A percentile compares a stretch with the other conserved stretches of the same genome.
These are phyloP conservation scores for Cygnus atratus DNA, from an alignment of 2,113 vertebrate species.

Conservation along the genomic window DNA sequence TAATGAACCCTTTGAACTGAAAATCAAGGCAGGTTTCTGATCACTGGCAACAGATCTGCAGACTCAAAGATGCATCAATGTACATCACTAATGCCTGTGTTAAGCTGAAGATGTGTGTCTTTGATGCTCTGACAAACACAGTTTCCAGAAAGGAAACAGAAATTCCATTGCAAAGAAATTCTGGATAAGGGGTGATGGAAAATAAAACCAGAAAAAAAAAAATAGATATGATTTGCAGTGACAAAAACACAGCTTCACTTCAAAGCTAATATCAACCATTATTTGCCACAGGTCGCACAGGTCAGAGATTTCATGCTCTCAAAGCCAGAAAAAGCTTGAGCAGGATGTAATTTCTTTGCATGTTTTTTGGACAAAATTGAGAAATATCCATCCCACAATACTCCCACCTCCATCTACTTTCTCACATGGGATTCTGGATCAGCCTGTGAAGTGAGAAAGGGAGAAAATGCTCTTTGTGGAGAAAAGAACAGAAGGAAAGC, in stretches of 20 bases:
- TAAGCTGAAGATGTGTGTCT: neutral
- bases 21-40: neutral
- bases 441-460: neutral
- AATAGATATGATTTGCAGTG: neutral
- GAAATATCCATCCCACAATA: neutral
- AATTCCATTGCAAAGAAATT: neutral
- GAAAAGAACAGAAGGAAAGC: conserved; percentile 34
- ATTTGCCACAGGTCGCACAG: neutral
- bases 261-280: neutral
- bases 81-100: neutral
- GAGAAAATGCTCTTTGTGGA: neutral
- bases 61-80: neutral
- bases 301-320: neutral
- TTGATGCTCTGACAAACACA: rapidly evolving
- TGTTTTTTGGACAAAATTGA: neutral
- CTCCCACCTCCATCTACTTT: neutral
- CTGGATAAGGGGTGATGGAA: neutral
- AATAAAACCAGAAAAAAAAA: neutral
- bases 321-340: neutral
- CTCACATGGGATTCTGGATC: neutral
- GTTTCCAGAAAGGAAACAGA: neutral
- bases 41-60: neutral
- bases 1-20: neutral
- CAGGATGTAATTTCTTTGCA: neutral
- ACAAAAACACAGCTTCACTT: conserved; percentile 2